Evolutionary conservation across 2,888 invertebrate genomes (phyloP).

Genomic region (Ypsolopha sequella): DNA sequence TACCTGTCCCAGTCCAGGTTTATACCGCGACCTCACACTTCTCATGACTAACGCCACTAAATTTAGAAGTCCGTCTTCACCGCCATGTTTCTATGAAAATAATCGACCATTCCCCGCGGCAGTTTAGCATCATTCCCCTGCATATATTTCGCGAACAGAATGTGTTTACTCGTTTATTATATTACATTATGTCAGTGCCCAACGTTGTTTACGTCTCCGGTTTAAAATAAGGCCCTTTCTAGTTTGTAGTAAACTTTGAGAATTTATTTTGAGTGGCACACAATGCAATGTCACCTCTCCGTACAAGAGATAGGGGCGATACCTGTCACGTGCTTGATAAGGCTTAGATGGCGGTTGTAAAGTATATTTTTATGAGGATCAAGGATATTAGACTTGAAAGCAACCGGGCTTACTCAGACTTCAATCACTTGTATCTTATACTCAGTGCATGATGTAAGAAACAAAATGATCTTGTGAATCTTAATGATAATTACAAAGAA

Average conservation of each 20-base stretch:
- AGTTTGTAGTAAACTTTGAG: not conserved
- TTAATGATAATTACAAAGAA: too few species aligned
- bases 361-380: too few species aligned
- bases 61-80: not conserved
- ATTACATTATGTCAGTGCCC: constrained; percentile 3
- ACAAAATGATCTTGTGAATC: too few species aligned
- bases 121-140: constrained; percentile 1
- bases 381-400: too few species aligned
- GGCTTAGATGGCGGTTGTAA: too few species aligned
- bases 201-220: constrained; percentile 4
- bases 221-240: constrained; percentile 4
- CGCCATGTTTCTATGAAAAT: not conserved
- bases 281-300: not conserved
- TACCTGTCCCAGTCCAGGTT: not conserved
- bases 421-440: too few species aligned
- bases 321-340: too few species aligned
- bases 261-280: not conserved
- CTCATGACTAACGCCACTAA: constrained; percentile 1
- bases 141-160: not conserved
- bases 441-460: too few species aligned
- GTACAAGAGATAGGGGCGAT: too few species aligned
- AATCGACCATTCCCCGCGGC: not conserved
- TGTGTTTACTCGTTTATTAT: constrained; percentile 1
- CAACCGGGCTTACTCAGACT: too few species aligned
- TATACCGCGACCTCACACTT: constrained; percentile 1